Base-by-base conservation (phyloP, 2,888 invertebrate species). In the Bruchidius siliquastri region DNA sequence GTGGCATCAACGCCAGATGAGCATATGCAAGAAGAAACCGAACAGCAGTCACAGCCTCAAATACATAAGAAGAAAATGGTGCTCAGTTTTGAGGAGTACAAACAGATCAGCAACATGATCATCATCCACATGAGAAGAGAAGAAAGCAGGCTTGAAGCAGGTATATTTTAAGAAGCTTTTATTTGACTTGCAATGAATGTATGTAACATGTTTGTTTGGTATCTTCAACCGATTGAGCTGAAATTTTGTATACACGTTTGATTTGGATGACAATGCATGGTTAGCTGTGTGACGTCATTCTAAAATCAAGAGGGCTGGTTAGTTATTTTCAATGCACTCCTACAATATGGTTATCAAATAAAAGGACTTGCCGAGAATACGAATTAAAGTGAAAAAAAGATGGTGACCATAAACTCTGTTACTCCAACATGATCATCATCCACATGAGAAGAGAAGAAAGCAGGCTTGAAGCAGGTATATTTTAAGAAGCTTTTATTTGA, bases 71-170 rank as follows among this genome's bases (percentile, higher is more conserved):
- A 93, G 86, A 95, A 94, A 81, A 85, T 94, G 22, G 92, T 92
- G 0, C 84, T 99, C 70, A 93, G 96, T 0, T 99, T 95, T 83
- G 98, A 98, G 79, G 96, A 98, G 77, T 99, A 99, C 88, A 97
- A 96, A 84, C 91, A 92, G 71, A 88, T 99, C 74, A 95, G 97
- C 70, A 97, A 97, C 82, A 93, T 97, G 91, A 89, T 99, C 73
- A 92, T 98, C 2, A 89, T 96, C 72, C 93, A 94, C 83, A 94
- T 99, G 93, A 91, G 97, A 79, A 91, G 91, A 80, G 93, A 94
- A 83, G 98, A 99, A 85, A 88, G 88, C 0, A 90, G 90, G 74
- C 88, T 90, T 0, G 94, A 93, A 81, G 88, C 90, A 85, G 91
- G 91, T 88, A 85, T 74, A 73, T 74, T 67, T 22, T 30, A 71